Evolutionary conservation across 1,140 invertebrate species (phyloP), one percentile per base, ranked within the genome.

Genomic region (Diorhabda sublineata): DNA sequence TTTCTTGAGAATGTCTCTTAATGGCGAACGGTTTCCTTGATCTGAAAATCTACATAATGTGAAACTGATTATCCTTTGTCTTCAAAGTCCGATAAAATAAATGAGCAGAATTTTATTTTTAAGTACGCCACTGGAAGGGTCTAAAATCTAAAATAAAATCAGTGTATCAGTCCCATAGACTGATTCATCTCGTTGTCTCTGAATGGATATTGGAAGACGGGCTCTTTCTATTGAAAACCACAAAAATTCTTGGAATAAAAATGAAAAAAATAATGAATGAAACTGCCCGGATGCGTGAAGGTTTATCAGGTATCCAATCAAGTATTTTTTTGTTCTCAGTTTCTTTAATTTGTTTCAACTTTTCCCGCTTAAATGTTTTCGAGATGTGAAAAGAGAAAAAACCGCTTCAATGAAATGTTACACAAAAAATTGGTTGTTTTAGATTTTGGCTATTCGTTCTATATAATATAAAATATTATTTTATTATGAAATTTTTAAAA

Each of bases 241-340:
- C 61, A 44, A 44, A 62, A 62, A 62, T 62, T 62, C 61, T 62
- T 62, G 61, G 61, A 62, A 62, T 62, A 44, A 43, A 62, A 26
- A 5, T n/a, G 42, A 62, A 62, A 62, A 62, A 62, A 62, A 44
- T 62, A 62, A 62, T 62, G 61, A 62, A 62, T 62, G 61, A 44
- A 45, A 44, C 11, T 44, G n/a, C 6, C 6, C 5, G 43, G 61
- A 52, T 52, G n/a, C 47, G 47, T 52, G 47, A 52, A 52, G 47
- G 6, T 52, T 52, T 52, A 52, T 52, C 47, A 52, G 47, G 6
- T 8, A n/a, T 52, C n/a, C 47, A 52, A 52, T 52, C 47, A 52
- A 6, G 47, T 52, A 52, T 52, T 52, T 52, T 52, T 52, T 52
- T 52, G 47, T 52, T n/a, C 47, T 52, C 6, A 8, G n/a, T 52